phyloP scores from a whole-genome alignment of 2,797 vertebrate species.

The Arrhamphus sclerolepis region DNA sequence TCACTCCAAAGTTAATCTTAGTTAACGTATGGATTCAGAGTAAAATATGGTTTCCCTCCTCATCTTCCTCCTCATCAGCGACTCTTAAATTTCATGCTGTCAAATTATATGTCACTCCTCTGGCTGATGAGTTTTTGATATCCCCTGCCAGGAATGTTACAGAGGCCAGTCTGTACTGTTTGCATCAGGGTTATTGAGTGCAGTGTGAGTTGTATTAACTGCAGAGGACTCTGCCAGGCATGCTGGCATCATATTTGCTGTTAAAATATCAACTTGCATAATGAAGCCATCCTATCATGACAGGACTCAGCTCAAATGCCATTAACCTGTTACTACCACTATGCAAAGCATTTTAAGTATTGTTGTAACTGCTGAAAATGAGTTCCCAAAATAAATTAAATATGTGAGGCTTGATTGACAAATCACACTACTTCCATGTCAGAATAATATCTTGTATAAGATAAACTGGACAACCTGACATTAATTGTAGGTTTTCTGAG shows the following conservation, averaged over 20 bases:
- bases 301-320: constrained; percentile 12
- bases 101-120: constrained; percentile 47
- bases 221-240: constrained; percentile 11
- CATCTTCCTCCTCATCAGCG: constrained; percentile 15
- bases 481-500: no score
- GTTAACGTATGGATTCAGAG: constrained; percentile 22
- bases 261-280: constrained; percentile 42
- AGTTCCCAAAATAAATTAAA: neutral
- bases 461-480: no score
- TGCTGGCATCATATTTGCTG: constrained; percentile 17
- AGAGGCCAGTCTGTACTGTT: constrained; percentile 13
- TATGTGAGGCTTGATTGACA: no score
- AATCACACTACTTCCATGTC: no score
- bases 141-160: constrained; percentile 36
- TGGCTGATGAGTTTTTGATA: constrained; percentile 43
- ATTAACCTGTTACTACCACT: constrained; percentile 22
- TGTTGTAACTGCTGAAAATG: neutral
- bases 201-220: constrained; percentile 26
- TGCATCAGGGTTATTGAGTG: constrained; percentile 11
- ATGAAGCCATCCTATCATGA: constrained; percentile 25
- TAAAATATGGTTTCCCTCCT: constrained; percentile 13
- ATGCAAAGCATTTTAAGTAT: neutral
- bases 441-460: no score
- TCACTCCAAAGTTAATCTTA: constrained; percentile 27
- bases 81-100: constrained; percentile 50